Evolutionary conservation across 2,113 vertebrate genomes (phyloP).

Genomic region (Vulpes vulpes): DNA sequence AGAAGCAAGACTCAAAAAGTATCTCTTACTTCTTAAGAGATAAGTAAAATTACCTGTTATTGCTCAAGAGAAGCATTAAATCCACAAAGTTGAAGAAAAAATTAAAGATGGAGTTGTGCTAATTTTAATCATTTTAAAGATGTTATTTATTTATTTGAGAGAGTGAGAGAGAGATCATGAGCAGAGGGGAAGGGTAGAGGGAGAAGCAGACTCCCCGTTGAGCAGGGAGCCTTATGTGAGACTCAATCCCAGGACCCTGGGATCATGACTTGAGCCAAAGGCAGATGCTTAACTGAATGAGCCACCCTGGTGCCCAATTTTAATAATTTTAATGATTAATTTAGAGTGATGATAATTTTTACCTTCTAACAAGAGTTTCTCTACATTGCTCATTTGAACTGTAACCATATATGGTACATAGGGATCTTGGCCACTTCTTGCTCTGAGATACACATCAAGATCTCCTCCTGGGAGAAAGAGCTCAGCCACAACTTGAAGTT

Average conservation of each 20-base stretch:
- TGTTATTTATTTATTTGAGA: too few species aligned
- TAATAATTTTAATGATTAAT: constrained; percentile 10
- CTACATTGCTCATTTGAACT: neutral
- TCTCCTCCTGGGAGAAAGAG: neutral
- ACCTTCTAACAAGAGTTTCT: neutral
- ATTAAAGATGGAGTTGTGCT: neutral
- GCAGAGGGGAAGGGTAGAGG: too few species aligned
- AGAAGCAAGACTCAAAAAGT: neutral
- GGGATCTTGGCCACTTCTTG: neutral
- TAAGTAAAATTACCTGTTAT: neutral
- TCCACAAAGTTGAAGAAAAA: neutral
- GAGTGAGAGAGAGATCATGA: too few species aligned
- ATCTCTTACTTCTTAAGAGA: neutral
- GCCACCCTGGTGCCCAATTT: too few species aligned
- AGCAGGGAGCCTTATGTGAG: too few species aligned
- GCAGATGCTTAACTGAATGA: too few species aligned
- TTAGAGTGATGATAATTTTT: neutral
- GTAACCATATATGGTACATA: neutral
- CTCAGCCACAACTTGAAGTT: neutral
- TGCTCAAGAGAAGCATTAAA: neutral
- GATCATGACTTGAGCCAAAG: too few species aligned
- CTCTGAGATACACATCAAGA: neutral
- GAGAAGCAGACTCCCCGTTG: too few species aligned
- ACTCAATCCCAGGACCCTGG: too few species aligned
- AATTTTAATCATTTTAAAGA: constrained; percentile 20